These are phyloP conservation scores for Bimastos eiseni DNA, from an alignment of 2,888 invertebrate species.

Conservation along the genomic window DNA sequence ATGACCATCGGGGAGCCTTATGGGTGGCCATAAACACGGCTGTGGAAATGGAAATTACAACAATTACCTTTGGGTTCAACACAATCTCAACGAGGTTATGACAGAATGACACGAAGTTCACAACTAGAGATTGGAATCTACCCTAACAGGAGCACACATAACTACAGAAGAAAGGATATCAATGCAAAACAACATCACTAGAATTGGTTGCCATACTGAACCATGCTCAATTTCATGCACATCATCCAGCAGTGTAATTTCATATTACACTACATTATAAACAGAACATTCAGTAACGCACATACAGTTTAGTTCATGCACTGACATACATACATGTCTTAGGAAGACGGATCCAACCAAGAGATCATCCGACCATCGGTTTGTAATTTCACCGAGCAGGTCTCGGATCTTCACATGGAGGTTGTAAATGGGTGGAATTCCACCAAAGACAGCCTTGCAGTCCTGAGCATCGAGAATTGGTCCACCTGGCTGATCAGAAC, in stretches of 20 bases:
- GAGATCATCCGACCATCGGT: conserved; percentile 85
- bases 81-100: too few species aligned
- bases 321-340: conserved; percentile 69
- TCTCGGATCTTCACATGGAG: conserved; percentile 80
- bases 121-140: too few species aligned
- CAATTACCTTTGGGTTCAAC: too few species aligned
- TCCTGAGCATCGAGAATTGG: conserved; percentile 70
- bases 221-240: not conserved
- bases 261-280: not conserved
- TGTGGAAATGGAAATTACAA: too few species aligned
- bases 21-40: too few species aligned
- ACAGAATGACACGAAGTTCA: not conserved
- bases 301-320: not conserved
- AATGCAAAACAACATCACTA: too few species aligned
- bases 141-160: too few species aligned
- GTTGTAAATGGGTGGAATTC: conserved; percentile 90
- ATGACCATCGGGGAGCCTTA: too few species aligned
- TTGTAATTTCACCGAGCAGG: conserved; percentile 68
- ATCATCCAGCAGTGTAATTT: not conserved
- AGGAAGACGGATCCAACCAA: conserved; percentile 85
- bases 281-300: not conserved
- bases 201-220: not conserved
- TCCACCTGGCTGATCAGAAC: conserved; percentile 77
- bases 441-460: conserved; percentile 91
- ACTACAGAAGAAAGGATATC: not conserved